Evolutionary conservation across 1,140 invertebrate genomes (phyloP).

Genomic region (Drosophila bifasciata): DNA sequence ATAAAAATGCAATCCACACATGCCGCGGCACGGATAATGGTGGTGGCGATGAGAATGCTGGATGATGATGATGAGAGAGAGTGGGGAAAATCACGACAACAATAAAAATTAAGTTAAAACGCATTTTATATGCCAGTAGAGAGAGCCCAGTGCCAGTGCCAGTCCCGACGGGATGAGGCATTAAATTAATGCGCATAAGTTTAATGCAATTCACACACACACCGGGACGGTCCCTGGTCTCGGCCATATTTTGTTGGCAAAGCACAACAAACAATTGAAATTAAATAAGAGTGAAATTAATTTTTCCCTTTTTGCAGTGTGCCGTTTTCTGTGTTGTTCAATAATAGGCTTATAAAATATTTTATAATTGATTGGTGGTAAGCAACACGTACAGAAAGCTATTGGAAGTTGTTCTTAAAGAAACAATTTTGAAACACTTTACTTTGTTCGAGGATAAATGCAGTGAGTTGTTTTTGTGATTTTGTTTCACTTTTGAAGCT

Average conservation of each 20-base stretch:
- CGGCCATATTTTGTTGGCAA: constrained; percentile 22
- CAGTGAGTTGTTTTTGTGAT: constrained; percentile 52
- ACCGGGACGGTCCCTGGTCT: constrained; percentile 3
- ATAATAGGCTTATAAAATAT: constrained; percentile 77
- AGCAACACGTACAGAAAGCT: neutral
- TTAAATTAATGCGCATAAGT: constrained; percentile 63
- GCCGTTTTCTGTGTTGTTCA: constrained; percentile 29
- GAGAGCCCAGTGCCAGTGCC: neutral
- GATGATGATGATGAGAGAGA: constrained; percentile 40
- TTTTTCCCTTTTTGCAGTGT: constrained; percentile 41
- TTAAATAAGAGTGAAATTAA: constrained; percentile 61
- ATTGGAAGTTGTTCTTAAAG: no score
- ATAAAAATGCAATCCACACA: constrained; percentile 76
- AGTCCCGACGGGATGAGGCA: constrained; percentile 33
- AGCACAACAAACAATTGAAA: constrained; percentile 65
- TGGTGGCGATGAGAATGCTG: constrained; percentile 25
- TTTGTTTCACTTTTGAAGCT: constrained; percentile 29
- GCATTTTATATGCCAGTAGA: constrained; percentile 61
- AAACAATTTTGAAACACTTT: constrained; percentile 54
- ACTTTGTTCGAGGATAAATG: constrained; percentile 43
- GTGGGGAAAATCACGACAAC: constrained; percentile 68
- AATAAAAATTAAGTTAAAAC: constrained; percentile 78
- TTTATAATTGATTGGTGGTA: constrained; percentile 56
- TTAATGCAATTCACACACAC: constrained; percentile 59
- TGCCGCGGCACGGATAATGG: constrained; percentile 19